Evolutionary conservation across 2,888 invertebrate genomes (phyloP).

Genomic region (Deilephila porcellus): DNA sequence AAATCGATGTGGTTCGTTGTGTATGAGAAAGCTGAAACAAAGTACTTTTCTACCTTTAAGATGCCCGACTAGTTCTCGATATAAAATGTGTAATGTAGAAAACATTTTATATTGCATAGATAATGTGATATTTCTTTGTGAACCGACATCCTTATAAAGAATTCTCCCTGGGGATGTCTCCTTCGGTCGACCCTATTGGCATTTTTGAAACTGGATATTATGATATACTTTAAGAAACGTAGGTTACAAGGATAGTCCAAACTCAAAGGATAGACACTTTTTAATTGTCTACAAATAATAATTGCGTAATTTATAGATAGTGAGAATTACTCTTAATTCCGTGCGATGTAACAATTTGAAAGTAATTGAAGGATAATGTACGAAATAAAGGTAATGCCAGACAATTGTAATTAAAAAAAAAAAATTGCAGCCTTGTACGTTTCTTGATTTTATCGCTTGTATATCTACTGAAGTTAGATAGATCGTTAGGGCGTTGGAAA

Average conservation of each 20-base stretch:
- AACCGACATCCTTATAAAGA: not conserved
- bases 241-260: not conserved
- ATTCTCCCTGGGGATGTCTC: not conserved
- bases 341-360: not conserved
- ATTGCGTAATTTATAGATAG: no score
- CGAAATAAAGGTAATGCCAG: not conserved
- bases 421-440: no score
- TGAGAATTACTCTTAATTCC: not conserved
- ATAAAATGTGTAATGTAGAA: slow-evolving; percentile 4
- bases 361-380: not conserved
- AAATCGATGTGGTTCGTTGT: not conserved
- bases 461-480: no score
- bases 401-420: no score
- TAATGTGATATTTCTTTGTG: not conserved
- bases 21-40: not conserved
- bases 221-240: not conserved
- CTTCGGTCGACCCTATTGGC: not conserved
- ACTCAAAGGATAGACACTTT: no score
- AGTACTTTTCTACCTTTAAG: not conserved
- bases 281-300: no score
- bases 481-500: no score
- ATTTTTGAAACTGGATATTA: not conserved
- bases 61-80: not conserved
- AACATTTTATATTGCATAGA: not conserved
- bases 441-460: no score